These are phyloP conservation scores for Zoanthus sociatus DNA, from an alignment of 92 coral and sea anemone species.

Conservation along the genomic window DNA sequence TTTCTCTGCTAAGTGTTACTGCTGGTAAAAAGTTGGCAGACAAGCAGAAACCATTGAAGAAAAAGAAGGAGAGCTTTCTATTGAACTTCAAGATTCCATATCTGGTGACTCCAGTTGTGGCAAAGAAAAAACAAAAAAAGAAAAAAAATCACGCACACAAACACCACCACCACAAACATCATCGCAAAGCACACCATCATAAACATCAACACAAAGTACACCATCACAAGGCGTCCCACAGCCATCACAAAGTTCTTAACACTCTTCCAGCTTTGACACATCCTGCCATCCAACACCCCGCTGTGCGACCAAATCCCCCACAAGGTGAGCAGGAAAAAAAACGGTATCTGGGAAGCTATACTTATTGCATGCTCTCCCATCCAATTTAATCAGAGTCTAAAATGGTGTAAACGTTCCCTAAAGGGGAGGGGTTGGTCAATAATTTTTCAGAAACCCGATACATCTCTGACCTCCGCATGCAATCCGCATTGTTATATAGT, in stretches of 20 bases:
- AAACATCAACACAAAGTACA: neutral
- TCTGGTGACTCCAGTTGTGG: slow-evolving; percentile 79
- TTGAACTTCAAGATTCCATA: slow-evolving; percentile 89
- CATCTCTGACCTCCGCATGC: too few species aligned
- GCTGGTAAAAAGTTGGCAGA: slow-evolving; percentile 56
- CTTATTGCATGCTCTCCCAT: neutral
- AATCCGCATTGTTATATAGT: too few species aligned
- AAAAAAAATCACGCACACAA: slow-evolving; percentile 43
- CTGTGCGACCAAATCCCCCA: slow-evolving; percentile 7
- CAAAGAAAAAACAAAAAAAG: slow-evolving; percentile 53
- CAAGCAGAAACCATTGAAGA: slow-evolving; percentile 67
- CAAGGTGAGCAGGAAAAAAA: slow-evolving; percentile 16
- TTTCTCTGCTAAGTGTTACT: slow-evolving; percentile 83
- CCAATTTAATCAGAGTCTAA: neutral
- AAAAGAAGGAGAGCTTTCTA: slow-evolving; percentile 83
- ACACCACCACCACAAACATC: slow-evolving; percentile 42
- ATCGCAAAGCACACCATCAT: slow-evolving; percentile 15
- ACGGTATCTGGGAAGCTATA: neutral
- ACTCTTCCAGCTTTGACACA: slow-evolving; percentile 23
- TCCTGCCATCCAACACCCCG: slow-evolving; percentile 19
- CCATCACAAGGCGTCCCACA: neutral
- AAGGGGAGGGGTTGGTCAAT: neutral
- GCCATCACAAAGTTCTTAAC: slow-evolving; percentile 9
- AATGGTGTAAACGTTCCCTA: neutral
- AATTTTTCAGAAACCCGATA: neutral